phyloP scores from a whole-genome alignment of 1,140 invertebrate genomes.

The Psilanteris sp. region DNA sequence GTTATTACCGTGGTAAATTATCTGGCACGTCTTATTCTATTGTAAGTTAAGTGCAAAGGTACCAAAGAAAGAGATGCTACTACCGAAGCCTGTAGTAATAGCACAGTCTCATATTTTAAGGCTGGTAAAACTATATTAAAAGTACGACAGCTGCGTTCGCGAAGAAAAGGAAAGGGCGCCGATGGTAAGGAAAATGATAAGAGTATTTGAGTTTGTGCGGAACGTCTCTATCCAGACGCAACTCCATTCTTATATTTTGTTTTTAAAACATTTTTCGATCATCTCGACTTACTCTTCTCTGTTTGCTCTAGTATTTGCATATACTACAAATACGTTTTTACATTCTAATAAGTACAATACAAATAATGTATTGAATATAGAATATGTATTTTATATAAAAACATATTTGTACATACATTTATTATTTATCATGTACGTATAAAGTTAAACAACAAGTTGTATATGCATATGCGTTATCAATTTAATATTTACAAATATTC shows the following conservation, averaged over 20 bases:
- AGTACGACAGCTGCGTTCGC: slow-evolving; percentile 73
- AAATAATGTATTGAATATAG: no score
- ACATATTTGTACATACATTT: no score
- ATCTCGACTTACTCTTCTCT: not conserved
- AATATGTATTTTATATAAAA: no score
- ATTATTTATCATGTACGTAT: no score
- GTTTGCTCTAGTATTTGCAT: no score
- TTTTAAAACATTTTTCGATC: slow-evolving; percentile 23
- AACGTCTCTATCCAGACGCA: slow-evolving; percentile 30
- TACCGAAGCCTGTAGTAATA: slow-evolving; percentile 58
- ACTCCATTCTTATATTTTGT: slow-evolving; percentile 34
- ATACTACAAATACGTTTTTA: no score
- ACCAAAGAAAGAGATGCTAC: slow-evolving; percentile 28
- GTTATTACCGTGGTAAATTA: slow-evolving; percentile 59
- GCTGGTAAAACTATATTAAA: slow-evolving; percentile 76
- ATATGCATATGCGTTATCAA: no score
- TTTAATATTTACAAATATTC: no score
- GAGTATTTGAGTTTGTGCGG: slow-evolving; percentile 38
- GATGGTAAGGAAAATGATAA: slow-evolving; percentile 35
- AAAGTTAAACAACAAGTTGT: no score
- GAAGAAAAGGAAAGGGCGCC: slow-evolving; percentile 20
- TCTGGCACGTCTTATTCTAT: slow-evolving; percentile 27
- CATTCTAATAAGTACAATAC: no score
- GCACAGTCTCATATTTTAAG: slow-evolving; percentile 74
- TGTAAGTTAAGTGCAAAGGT: slow-evolving; percentile 41